Evolutionary conservation across 2,797 vertebrate species (phyloP), one percentile per base, ranked within the genome.

Genomic region (Sebastes iracundus): DNA sequence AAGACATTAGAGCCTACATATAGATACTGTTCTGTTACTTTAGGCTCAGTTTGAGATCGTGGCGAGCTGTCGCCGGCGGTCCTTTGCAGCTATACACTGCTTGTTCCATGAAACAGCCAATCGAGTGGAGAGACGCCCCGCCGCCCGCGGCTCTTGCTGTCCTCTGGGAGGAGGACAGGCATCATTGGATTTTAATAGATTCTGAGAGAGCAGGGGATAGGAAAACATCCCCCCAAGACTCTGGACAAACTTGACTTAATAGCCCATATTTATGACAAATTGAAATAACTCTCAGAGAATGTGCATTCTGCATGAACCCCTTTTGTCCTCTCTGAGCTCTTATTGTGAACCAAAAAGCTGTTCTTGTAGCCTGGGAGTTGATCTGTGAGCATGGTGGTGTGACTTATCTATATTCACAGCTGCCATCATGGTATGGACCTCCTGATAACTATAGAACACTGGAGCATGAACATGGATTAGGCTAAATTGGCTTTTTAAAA

Each of bases 131-230:
- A 53, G 59, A 52, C 63, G 13, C 38, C 38, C 14, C 14, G 23
- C 33, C 13, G 80, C 72, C 78, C 32, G 22, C 46, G 20, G 20
- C 18, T 20, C 69, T 30, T 38, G 58, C 58, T 1, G 76, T 53
- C 58, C 53, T 55, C 42, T 56, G 61, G 52, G 77, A 32, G 49
- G 22, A 56, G 18, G 35, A 69, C 25, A 71, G 66, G 60, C 60
- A 66, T 83, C 76, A 74, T 65, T 76, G 62, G 16, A 18, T 46
- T 84, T 53, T 77, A 70, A 68, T 68, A 55, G 59, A 77, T 30
- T 62, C 42, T 33, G 52, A 32, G 38, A 52, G 42, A 72, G 33
- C 27, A 18, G 22, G 30, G 52, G 30, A 16, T 22, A 25, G 28
- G 9, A 8, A 56, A 49, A 61, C 16, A 11, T 68, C 11, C 14